Conservation (phyloP, 2,113 vertebrate genomes). For the Hyaena hyaena region DNA sequence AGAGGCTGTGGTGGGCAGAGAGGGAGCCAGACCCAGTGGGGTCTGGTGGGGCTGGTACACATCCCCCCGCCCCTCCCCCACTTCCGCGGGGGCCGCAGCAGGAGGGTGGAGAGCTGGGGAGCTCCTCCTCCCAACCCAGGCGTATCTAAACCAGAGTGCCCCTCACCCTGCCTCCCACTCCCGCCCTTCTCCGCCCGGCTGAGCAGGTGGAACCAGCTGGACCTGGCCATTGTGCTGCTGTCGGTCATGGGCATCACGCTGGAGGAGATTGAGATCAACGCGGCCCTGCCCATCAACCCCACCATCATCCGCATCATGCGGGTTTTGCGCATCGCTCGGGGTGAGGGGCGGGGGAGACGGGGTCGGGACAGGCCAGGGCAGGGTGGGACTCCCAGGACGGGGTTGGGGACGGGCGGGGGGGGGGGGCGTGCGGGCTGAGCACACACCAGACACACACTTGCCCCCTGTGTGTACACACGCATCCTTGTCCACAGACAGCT, state of each 20-base stretch:
- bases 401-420: neutral
- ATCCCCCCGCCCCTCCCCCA: too few relatives aligned
- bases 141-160: neutral
- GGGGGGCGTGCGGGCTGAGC: neutral
- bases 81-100: rapidly evolving
- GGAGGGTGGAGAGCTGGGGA: neutral
- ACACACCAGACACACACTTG: rapidly evolving
- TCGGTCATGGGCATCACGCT: slow-evolving; percentile 97
- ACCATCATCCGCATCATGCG: slow-evolving; percentile 99
- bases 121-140: too few relatives aligned
- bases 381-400: too few relatives aligned
- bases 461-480: too few relatives aligned
- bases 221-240: slow-evolving; percentile 96
- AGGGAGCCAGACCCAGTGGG: neutral
- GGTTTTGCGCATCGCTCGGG: slow-evolving; percentile 95
- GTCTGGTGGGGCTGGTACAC: neutral
- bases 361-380: rapidly evolving
- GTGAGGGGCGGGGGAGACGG: slow-evolving; percentile 80
- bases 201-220: slow-evolving; percentile 97
- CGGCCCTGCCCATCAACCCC: slow-evolving; percentile 97
- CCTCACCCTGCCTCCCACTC: neutral
- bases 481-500: neutral
- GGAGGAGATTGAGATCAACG: slow-evolving; percentile 98
- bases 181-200: neutral
- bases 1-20: neutral